Base-by-base conservation (phyloP, 2,888 invertebrate genomes). In the Agrochola lota region DNA sequence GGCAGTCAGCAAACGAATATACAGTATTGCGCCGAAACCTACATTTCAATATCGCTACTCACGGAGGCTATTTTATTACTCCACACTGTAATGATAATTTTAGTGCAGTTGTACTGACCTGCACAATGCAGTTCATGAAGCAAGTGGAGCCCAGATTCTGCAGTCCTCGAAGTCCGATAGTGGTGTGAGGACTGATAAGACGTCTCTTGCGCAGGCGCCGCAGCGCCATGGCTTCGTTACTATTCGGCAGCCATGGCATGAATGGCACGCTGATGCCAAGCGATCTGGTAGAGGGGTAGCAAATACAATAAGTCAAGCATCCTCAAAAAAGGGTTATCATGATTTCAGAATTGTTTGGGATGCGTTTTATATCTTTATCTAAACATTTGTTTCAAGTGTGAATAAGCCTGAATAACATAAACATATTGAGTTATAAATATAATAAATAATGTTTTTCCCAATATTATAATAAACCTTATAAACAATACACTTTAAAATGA, bases 71-170 rank as follows among this genome's bases (percentile, higher is more conserved):
- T 30, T 62, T 26, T 26, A 60, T 40, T 40, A 17, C 26, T 30
- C 26, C 8, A 4, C 8, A 26, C n/a, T 57, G 11, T n/a, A n/a
- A 52, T 75, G 23, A 43, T 26, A 59, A 40, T 6, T 30, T 8
- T 4, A 79, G 15, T 35, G 23, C 17, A 40, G 9, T 23, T 40
- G 3, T 40, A 86, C 86, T 89, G 86, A 97, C 97, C 97, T 99
- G 99, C 17, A 99, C 98, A 90, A 99, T 99, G 92, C 99, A 99
- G 95, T 99, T 99, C 99, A 99, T 99, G 94, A 99, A 99, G 96
- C 99, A 99, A 7, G 99, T 99, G 88, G 99, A 98, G 57, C 99
- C 99, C 84, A 99, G 97, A 96, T 99, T 99, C 91, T 99, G 98
- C 77, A 99, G 96, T 0, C 99, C 99, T 75, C 99, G 97, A 78